A percentile compares a stretch with the other conserved stretches of the same genome.
These are phyloP conservation scores for Endotricha flammealis DNA, from an alignment of 2,888 invertebrate genomes.

Conservation along the genomic window DNA sequence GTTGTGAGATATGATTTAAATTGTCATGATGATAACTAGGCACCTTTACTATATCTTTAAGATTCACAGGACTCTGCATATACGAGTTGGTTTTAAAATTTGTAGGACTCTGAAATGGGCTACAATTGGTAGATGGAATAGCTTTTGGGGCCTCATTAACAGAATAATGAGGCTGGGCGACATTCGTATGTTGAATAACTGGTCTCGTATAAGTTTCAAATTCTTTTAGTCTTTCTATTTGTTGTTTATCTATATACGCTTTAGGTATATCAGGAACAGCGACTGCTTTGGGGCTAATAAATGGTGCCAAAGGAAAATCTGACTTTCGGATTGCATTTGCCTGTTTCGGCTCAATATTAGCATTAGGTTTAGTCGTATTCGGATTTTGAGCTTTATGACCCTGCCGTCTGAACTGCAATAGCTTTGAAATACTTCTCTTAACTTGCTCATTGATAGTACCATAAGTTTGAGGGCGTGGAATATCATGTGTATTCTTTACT, in stretches of 20 bases:
- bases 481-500: neutral
- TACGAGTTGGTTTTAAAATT: neutral
- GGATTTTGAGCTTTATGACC: conserved; percentile 18
- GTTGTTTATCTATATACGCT: conserved; percentile 37
- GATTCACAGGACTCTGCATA: neutral
- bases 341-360: neutral
- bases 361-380: neutral
- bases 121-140: too few relatives aligned
- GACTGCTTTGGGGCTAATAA: conserved; percentile 29
- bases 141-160: neutral
- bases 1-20: neutral
- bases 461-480: conserved; percentile 6
- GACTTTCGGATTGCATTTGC: conserved; percentile 22
- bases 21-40: conserved; percentile 3
- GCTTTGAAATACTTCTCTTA: conserved; percentile 43
- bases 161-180: neutral
- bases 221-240: conserved; percentile 29
- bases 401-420: conserved; percentile 47
- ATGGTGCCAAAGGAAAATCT: conserved; percentile 18
- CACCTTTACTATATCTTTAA: conserved; percentile 20
- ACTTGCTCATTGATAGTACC: conserved; percentile 32
- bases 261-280: conserved; percentile 35
- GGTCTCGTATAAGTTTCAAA: conserved; percentile 24
- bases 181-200: conserved; percentile 23
- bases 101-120: too few relatives aligned